Evolutionary conservation across 2,888 invertebrate genomes (phyloP).

Genomic region (Cryptops parisi): DNA sequence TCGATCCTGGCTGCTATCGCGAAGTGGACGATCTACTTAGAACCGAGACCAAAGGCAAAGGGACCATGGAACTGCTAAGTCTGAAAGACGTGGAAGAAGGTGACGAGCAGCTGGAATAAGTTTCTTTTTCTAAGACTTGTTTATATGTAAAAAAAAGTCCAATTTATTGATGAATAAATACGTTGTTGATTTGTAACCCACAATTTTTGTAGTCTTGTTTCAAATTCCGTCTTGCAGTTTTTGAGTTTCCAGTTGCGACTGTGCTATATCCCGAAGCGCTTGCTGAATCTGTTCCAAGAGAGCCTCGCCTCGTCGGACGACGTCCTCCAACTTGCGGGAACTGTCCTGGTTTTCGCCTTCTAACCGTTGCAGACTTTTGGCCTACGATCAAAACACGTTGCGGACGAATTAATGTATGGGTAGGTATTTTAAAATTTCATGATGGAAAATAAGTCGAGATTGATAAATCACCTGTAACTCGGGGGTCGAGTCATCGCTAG

Average conservation of each 20-base stretch:
- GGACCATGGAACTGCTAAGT: constrained; percentile 76
- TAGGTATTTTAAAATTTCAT: too few species aligned
- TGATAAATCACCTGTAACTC: constrained; percentile 66
- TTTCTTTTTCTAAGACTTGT: neutral
- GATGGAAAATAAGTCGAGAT: too few species aligned
- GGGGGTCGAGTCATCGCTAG: constrained; percentile 88
- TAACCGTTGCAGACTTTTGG: constrained; percentile 35
- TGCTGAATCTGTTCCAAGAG: constrained; percentile 76
- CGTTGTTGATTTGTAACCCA: too few species aligned
- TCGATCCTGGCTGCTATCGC: constrained; percentile 86
- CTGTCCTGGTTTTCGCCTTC: constrained; percentile 88
- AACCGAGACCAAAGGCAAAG: constrained; percentile 71
- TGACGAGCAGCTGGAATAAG: constrained; percentile 43
- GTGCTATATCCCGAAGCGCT: constrained; percentile 82
- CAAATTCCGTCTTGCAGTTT: constrained; percentile 16
- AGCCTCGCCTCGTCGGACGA: constrained; percentile 73
- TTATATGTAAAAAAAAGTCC: neutral
- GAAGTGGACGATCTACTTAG: constrained; percentile 72
- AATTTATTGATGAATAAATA: too few species aligned
- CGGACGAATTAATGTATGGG: too few species aligned
- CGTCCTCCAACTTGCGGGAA: constrained; percentile 64
- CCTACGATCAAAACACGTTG: too few species aligned
- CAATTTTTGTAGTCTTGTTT: too few species aligned
- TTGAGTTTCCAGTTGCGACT: constrained; percentile 66
- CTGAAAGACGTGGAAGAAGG: constrained; percentile 82